Base-by-base conservation (phyloP, 2,113 vertebrate species). In the Antigone vipio region DNA sequence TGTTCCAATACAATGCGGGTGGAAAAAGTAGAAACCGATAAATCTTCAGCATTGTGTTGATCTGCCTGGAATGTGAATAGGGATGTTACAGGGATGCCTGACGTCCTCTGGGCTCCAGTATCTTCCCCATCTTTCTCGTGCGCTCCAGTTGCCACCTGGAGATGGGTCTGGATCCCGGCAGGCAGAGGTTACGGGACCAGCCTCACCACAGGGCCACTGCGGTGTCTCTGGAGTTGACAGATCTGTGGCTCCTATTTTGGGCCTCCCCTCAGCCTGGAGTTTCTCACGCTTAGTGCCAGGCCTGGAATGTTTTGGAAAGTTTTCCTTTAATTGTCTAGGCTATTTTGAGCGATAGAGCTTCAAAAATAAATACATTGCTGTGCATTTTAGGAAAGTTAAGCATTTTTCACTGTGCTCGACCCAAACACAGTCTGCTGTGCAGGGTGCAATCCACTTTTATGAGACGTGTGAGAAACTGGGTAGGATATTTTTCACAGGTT, bases 211-310 rank as follows among this genome's bases (percentile, higher is more conserved):
- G 67, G 59, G 45, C 55, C 38, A 9, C 44, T 32, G 40, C 40
- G 34, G 22, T 50, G 32, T 29, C 78, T 52, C 85, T 49, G 53
- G 56, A 42, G 38, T 4, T 85, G 88, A 49, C 45, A 30, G 42
- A 87, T 88, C 38, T 5, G 2, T 35, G 49, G 34, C n/a, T 97
- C 50, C 80, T 92, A 22, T 73, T 92, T 88, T 85, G 91, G 87
- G 89, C n/a, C 9, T 96, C 18, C 29, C 49, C 47, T 88, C 71
- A 80, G 88, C 56, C 86, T 83, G 55, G 38, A 68, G n/a, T 91
- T 97, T 97, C 89, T 96, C 94, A 96, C 30, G 60, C 93, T 92
- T 77, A 19, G 38, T 95, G 83, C 71, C 89, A 94, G 55, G 55
- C 24, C 45, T 95, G 82, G 88, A 84, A 97, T 91, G 88, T 81